These are phyloP conservation scores for Ectobius pallidus DNA, from an alignment of 2,888 invertebrate species.

Conservation along the genomic window DNA sequence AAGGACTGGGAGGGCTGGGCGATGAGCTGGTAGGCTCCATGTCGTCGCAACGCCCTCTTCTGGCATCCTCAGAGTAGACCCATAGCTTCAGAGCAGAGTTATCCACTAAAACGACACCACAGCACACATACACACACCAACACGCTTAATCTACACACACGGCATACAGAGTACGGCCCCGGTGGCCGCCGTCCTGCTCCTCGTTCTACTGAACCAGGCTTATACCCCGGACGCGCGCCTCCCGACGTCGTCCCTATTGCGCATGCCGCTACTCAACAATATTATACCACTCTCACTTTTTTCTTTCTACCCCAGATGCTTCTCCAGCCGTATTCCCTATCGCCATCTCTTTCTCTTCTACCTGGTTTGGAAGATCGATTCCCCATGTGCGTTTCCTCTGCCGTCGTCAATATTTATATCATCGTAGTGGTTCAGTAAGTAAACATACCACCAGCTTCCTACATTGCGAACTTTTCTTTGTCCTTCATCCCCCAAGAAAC, in stretches of 20 bases:
- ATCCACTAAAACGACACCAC: background rate
- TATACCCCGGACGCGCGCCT: conserved; percentile 9
- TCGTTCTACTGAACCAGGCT: background rate
- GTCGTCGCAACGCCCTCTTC: conserved; percentile 13
- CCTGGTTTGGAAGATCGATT: background rate
- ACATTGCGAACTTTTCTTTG: background rate
- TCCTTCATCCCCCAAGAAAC: too few relatives aligned
- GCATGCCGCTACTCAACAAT: conserved; percentile 12
- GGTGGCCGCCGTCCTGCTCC: background rate
- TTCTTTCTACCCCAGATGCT: conserved; percentile 12
- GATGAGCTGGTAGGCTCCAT: conserved; percentile 41
- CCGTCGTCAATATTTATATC: background rate
- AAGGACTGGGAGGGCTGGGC: conserved; percentile 35
- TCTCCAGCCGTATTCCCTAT: background rate
- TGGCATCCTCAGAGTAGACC: conserved; percentile 18
- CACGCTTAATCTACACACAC: background rate
- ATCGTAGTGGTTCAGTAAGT: conserved; percentile 2
- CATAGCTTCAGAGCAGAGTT: background rate
- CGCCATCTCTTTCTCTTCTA: background rate
- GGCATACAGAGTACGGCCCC: background rate
- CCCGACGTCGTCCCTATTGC: conserved; percentile 15
- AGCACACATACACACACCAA: too few relatives aligned
- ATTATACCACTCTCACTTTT: conserved; percentile 19
- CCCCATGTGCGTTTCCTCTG: background rate
- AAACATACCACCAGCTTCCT: conserved; percentile 18